phyloP scores from a whole-genome alignment of 2,888 invertebrate species.

The Temnothorax unifasciatus region DNA sequence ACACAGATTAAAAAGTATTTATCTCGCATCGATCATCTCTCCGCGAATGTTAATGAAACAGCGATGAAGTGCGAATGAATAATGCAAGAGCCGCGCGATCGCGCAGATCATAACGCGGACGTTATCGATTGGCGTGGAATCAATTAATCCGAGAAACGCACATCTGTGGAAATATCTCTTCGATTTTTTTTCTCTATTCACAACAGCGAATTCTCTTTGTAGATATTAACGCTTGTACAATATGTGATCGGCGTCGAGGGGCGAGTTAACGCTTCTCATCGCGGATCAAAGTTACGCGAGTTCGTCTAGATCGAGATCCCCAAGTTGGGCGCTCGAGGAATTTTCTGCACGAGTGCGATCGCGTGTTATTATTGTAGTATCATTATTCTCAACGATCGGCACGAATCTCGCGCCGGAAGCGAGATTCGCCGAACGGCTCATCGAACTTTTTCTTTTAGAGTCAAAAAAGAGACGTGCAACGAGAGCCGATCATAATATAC shows the following conservation, averaged over 20 bases:
- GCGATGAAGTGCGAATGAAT: neutral
- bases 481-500: neutral
- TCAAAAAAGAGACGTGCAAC: neutral
- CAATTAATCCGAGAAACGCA: neutral
- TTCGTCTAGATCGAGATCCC: constrained; percentile 2
- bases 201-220: neutral
- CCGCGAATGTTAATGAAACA: neutral
- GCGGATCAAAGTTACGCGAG: neutral
- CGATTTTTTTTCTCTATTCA: neutral
- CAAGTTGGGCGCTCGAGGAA: neutral
- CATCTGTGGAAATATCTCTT: neutral
- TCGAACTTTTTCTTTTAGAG: neutral
- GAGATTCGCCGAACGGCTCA: neutral
- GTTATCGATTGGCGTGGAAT: neutral
- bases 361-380: neutral
- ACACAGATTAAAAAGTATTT: neutral
- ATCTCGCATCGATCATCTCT: constrained; percentile 1
- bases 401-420: neutral
- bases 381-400: neutral
- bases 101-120: neutral
- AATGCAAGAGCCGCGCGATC: neutral
- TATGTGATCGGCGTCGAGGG: neutral
- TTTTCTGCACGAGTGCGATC: neutral
- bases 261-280: constrained; percentile 2
- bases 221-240: neutral